Percentiles rank a stretch among this genome's conserved stretches.
Evolutionary conservation across 2,888 invertebrate genomes (phyloP).

Genomic region (Harpalus rufipes): DNA sequence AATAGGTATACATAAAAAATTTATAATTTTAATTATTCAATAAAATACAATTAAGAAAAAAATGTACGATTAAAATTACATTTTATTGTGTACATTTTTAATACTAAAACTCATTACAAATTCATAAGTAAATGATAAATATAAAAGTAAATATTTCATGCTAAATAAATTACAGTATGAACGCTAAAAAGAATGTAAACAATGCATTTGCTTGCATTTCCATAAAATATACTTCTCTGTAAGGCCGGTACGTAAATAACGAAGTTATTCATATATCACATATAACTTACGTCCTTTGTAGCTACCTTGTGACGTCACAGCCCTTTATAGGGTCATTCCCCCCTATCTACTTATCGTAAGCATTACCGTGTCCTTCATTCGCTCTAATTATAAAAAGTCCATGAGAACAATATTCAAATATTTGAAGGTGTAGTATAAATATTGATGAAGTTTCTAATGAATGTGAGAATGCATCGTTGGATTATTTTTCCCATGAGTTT

Average conservation of each 20-base stretch:
- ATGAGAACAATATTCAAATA: constrained; percentile 45
- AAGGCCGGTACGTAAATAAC: constrained; percentile 16
- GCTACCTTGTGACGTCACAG: constrained; percentile 58
- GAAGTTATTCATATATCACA: constrained; percentile 12
- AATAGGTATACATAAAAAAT: background rate
- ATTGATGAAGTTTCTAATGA: constrained; percentile 58
- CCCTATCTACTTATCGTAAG: constrained; percentile 19
- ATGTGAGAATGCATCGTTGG: constrained; percentile 49
- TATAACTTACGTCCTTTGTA: constrained; percentile 46
- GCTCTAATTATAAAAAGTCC: constrained; percentile 5
- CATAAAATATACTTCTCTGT: constrained; percentile 34
- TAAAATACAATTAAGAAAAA: too few relatives aligned
- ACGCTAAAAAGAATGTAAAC: constrained; percentile 15
- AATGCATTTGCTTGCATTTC: constrained; percentile 46
- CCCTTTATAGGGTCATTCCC: constrained; percentile 37
- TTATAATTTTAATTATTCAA: background rate
- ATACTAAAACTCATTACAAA: background rate
- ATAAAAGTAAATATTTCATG: background rate
- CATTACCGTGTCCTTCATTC: background rate
- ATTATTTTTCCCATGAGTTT: constrained; percentile 50
- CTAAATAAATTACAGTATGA: constrained; percentile 24
- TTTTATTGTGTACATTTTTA: too few relatives aligned
- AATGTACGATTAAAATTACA: too few relatives aligned
- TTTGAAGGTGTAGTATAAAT: constrained; percentile 52
- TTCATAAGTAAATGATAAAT: constrained; percentile 10